A percentile compares a stretch with the other conserved stretches of the same genome.
These are phyloP conservation scores for Tipula confusa DNA, from an alignment of 2,888 invertebrate genomes.

Conservation along the genomic window DNA sequence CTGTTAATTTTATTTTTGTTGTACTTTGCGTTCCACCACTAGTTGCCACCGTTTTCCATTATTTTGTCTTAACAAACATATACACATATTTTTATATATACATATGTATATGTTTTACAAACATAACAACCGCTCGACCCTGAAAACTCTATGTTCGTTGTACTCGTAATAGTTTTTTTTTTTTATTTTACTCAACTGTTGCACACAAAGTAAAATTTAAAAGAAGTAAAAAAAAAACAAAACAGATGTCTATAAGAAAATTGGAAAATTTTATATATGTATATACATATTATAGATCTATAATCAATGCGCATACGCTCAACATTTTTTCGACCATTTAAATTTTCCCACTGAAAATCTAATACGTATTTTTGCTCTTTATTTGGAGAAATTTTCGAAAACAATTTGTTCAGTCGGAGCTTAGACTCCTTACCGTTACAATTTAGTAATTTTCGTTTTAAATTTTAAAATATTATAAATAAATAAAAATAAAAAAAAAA, in stretches of 20 bases:
- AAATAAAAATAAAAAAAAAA: not conserved
- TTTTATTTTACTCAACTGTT: not conserved
- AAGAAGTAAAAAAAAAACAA: not conserved
- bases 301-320: not conserved
- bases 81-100: too few relatives aligned
- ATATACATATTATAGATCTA: too few relatives aligned
- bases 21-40: not conserved
- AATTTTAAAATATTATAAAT: not conserved
- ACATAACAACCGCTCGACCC: constrained; percentile 3
- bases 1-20: not conserved
- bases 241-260: not conserved
- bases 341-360: not conserved
- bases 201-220: not conserved
- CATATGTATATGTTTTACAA: not conserved
- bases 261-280: not conserved
- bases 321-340: not conserved
- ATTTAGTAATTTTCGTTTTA: not conserved
- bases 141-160: not conserved
- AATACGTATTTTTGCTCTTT: not conserved
- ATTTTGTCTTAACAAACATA: not conserved
- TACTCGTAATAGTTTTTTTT: not conserved
- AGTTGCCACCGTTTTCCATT: constrained; percentile 1
- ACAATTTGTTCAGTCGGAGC: not conserved
- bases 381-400: not conserved
- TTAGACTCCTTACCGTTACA: not conserved